Evolutionary conservation across 2,113 vertebrate species (phyloP), one percentile per base, ranked within the genome.

Genomic region (Oryzias javanicus): DNA sequence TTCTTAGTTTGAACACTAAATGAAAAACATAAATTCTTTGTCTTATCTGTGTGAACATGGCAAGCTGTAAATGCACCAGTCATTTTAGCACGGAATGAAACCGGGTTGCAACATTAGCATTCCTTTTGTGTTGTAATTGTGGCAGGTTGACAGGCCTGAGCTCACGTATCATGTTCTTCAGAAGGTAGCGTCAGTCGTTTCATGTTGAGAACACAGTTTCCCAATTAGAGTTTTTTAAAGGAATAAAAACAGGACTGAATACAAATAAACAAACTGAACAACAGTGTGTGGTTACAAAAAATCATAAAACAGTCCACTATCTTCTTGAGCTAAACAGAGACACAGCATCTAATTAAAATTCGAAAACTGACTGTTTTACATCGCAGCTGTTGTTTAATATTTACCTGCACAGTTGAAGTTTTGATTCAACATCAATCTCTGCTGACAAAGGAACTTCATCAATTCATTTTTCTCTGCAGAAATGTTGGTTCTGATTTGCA

Each of bases 81-180:
- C 12, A 20, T 49, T 54, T 40, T 50, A 49, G 55, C 19, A 48
- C 6, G 35, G 49, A 35, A 24, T 42, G 40, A 57, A 56, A 57
- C 10, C 19, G 22, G 17, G 16, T 5, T 44, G 6, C 29, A 42
- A 41, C 7, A 51, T 60, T 25, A 57, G 3, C 50, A 64, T 64
- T 54, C 19, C 53, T 35, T 46, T 22, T 47, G 42, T 24, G 45
- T 25, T 53, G 27, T 22, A 41, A 18, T 53, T 60, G 24, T 49
- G 70, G 45, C 44, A 52, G 19, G 55, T 60, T 35, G 35, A 57
- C 53, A 64, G 50, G 44, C 41, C 50, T 57, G 64, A 60, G 53
- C 53, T 59, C 18, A 48, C 18, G 63, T 13, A 20, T 62, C 25
- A 57, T 40, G 35, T 15, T 63, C 49, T 51, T 54, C 64, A 13